A percentile compares a stretch with the other conserved stretches of the same genome.
Evolutionary conservation across 1,140 invertebrate genomes (phyloP).

Genomic region (Drosophila simulans): DNA sequence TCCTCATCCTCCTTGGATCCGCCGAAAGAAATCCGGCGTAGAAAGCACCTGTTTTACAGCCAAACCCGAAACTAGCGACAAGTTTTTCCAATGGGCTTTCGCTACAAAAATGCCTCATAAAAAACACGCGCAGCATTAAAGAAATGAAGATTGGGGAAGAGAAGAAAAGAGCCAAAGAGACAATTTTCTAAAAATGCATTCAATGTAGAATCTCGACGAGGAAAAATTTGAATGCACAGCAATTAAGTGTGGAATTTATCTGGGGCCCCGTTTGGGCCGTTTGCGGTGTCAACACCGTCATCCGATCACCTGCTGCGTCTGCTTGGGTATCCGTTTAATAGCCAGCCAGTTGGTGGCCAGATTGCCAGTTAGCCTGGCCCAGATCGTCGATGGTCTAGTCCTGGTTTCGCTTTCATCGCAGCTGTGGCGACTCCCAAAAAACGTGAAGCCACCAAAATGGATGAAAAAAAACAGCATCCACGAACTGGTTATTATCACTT

Average conservation of each 20-base stretch:
- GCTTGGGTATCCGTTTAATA: slow-evolving; percentile 46
- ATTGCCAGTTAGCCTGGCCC: slow-evolving; percentile 44
- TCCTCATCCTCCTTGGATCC: not conserved
- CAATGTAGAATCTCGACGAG: slow-evolving; percentile 59
- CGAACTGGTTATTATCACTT: slow-evolving; percentile 74
- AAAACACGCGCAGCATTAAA: slow-evolving; percentile 42
- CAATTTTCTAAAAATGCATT: slow-evolving; percentile 54
- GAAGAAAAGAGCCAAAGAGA: slow-evolving; percentile 31
- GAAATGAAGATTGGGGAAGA: slow-evolving; percentile 33
- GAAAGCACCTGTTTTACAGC: slow-evolving; percentile 75
- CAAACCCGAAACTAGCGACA: slow-evolving; percentile 62
- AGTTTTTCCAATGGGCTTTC: slow-evolving; percentile 78
- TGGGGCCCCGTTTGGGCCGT: slow-evolving; percentile 9
- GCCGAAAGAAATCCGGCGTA: slow-evolving; percentile 35
- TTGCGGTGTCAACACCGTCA: slow-evolving; percentile 49
- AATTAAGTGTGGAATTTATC: slow-evolving; percentile 76
- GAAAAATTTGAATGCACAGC: slow-evolving; percentile 68
- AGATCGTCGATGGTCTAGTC: slow-evolving; percentile 58
- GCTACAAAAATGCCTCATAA: slow-evolving; percentile 82
- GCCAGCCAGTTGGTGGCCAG: slow-evolving; percentile 29
- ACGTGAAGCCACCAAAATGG: slow-evolving; percentile 4
- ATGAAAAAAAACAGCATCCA: slow-evolving; percentile 12
- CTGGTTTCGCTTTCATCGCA: slow-evolving; percentile 74
- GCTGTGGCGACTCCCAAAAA: slow-evolving; percentile 9
- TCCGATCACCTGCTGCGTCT: slow-evolving; percentile 56